These are phyloP conservation scores for Cordylochernes scorpioides DNA, from an alignment of 2,888 invertebrate species.

Conservation along the genomic window DNA sequence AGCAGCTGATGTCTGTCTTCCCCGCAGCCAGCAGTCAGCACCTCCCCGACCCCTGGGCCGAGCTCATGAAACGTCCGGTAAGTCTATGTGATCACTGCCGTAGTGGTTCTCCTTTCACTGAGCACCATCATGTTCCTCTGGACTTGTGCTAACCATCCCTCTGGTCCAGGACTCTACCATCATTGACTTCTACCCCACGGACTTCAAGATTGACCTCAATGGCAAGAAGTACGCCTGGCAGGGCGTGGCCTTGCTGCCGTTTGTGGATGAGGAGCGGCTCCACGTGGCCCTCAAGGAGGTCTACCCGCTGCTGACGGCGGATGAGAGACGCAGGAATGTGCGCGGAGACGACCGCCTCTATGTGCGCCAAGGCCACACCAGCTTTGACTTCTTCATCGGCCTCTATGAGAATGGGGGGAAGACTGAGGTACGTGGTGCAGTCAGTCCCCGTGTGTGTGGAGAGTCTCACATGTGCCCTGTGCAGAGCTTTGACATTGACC, in stretches of 20 bases:
- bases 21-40: conserved; percentile 86
- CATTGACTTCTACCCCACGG: conserved; percentile 92
- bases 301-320: conserved; percentile 47
- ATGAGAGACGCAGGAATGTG: conserved; percentile 59
- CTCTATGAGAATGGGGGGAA: conserved; percentile 32
- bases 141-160: too few relatives aligned
- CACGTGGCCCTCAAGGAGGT: conserved; percentile 56
- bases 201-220: conserved; percentile 83
- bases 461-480: conserved; percentile 14
- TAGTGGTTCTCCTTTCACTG: too few relatives aligned
- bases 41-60: conserved; percentile 74
- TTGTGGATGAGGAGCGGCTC: conserved; percentile 67
- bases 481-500: conserved; percentile 30
- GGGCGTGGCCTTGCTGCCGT: conserved; percentile 81
- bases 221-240: conserved; percentile 99
- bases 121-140: too few relatives aligned
- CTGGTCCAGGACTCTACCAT: conserved; percentile 71
- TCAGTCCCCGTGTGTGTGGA: too few relatives aligned
- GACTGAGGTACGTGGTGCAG: too few relatives aligned
- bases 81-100: conserved; percentile 21
- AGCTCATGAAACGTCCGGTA: conserved; percentile 70
- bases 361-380: conserved; percentile 39
- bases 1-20: conserved; percentile 98
- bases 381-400: conserved; percentile 39
- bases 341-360: conserved; percentile 73